Evolutionary conservation across 2,113 vertebrate genomes (phyloP).

Genomic region (Crotophaga sulcirostris): DNA sequence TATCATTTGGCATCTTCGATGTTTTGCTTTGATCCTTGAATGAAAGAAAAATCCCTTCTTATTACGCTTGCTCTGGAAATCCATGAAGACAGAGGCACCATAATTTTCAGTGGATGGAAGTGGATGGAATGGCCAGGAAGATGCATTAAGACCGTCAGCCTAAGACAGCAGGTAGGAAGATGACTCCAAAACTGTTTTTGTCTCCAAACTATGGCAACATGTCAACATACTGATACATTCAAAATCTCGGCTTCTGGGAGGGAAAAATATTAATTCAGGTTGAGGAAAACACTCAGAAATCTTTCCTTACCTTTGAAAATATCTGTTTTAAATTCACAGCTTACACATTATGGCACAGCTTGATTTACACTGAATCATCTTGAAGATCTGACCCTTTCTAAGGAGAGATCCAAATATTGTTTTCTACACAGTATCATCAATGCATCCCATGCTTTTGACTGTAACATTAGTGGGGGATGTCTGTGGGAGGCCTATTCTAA

Average conservation of each 20-base stretch:
- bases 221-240: neutral
- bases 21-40: neutral
- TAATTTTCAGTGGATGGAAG: too few relatives aligned
- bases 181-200: neutral
- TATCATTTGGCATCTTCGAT: neutral
- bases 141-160: neutral
- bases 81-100: neutral
- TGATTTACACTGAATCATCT: neutral
- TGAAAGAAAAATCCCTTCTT: neutral
- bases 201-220: neutral
- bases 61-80: neutral
- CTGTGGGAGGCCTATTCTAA: neutral
- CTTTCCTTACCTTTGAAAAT: neutral
- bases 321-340: neutral
- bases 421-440: neutral
- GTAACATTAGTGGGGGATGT: neutral
- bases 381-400: neutral
- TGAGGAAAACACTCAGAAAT: neutral
- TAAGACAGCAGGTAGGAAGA: neutral
- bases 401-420: neutral
- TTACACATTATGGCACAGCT: neutral
- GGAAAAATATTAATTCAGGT: neutral
- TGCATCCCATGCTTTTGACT: neutral
- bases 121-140: neutral
- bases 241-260: neutral